These are phyloP conservation scores for Madoqua kirkii DNA, from an alignment of 2,113 vertebrate species.

Conservation along the genomic window DNA sequence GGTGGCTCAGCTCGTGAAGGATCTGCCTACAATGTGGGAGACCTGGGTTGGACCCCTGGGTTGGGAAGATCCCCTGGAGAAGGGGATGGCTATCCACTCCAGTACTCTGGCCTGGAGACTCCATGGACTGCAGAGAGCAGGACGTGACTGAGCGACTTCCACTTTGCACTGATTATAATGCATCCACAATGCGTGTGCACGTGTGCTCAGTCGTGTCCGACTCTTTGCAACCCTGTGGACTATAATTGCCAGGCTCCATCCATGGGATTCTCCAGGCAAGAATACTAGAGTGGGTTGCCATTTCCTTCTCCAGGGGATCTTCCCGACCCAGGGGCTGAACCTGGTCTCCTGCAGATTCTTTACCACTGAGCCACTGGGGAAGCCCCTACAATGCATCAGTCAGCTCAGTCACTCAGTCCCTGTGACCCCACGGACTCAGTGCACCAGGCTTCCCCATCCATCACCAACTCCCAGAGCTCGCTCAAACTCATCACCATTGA, in stretches of 20 bases:
- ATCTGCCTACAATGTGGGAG: not conserved
- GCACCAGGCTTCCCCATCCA: rapidly evolving
- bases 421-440: not conserved
- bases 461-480: not conserved
- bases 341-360: not conserved
- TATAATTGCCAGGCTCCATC: not conserved
- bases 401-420: not conserved
- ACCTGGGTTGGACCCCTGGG: not conserved
- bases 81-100: not conserved
- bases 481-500: not conserved
- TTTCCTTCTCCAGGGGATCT: not conserved
- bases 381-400: not conserved
- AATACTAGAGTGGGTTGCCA: not conserved
- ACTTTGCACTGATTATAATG: not conserved
- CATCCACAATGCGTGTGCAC: not conserved
- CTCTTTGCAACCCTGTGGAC: rapidly evolving
- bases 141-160: not conserved
- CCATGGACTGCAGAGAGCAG: not conserved
- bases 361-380: not conserved
- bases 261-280: not conserved
- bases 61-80: not conserved
- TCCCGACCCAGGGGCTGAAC: not conserved
- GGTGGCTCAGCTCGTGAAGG: not conserved
- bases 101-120: not conserved
- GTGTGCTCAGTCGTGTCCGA: rapidly evolving